These are phyloP conservation scores for Telmatochromis sp. DNA, from an alignment of 2,113 vertebrate genomes.

Conservation along the genomic window DNA sequence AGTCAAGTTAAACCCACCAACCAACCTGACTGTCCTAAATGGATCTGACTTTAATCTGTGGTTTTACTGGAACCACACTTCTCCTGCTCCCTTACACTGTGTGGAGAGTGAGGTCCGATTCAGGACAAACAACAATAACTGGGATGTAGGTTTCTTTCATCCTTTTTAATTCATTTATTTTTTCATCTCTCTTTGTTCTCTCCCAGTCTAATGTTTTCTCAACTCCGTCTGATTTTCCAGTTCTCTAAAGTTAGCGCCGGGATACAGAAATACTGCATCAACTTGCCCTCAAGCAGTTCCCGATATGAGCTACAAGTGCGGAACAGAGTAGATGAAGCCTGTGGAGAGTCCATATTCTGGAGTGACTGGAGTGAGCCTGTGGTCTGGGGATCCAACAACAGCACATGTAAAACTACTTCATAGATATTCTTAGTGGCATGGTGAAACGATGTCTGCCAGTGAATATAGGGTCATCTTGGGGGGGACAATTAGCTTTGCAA, in stretches of 20 bases:
- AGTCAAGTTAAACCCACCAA: constrained; percentile 49
- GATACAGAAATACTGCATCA: constrained; percentile 18
- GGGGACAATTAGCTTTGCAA: not conserved
- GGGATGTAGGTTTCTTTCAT: constrained; percentile 9
- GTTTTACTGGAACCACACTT: constrained; percentile 39
- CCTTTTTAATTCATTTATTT: not conserved
- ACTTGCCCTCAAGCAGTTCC: constrained; percentile 36
- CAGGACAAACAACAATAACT: constrained; percentile 2
- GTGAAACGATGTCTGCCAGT: not conserved
- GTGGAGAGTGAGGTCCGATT: constrained; percentile 20
- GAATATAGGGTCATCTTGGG: not conserved
- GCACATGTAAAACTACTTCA: constrained; percentile 7
- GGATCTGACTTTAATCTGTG: constrained; percentile 30
- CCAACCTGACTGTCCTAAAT: constrained; percentile 25
- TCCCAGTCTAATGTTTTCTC: not conserved
- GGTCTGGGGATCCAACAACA: constrained; percentile 49
- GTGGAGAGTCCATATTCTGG: constrained; percentile 47
- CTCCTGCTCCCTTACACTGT: fast-evolving
- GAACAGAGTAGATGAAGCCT: fast-evolving
- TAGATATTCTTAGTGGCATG: not conserved
- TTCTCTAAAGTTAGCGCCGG: fast-evolving
- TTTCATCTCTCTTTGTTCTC: not conserved
- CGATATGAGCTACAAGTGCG: constrained; percentile 59
- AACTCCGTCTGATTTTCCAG: not conserved
- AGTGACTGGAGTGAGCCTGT: constrained; percentile 65